Conservation (phyloP, 1,140 invertebrate species). For the Elysia chlorotica region DNA sequence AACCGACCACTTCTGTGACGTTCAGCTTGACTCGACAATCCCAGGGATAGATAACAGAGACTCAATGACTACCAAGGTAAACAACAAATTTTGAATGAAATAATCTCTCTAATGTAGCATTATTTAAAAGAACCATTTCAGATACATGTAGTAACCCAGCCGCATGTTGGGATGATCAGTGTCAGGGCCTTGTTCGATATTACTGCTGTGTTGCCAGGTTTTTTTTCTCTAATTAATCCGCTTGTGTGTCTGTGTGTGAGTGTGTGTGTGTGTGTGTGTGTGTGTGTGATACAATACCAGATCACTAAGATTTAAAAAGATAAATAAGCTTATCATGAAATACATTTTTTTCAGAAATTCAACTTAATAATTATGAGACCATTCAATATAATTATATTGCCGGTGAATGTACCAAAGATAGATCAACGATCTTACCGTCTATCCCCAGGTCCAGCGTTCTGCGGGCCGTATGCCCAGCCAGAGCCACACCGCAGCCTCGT, state of each 20-base stretch:
- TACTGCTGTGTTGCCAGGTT: no score
- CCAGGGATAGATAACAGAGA: neutral
- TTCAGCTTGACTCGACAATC: neutral
- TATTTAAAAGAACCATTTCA: neutral
- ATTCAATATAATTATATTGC: no score
- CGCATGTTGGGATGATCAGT: neutral
- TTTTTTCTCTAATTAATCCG: no score
- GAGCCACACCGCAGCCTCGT: conserved; percentile 30
- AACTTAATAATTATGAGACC: no score
- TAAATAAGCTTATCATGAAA: neutral
- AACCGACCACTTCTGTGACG: neutral
- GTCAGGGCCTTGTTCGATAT: neutral
- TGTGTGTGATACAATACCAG: neutral
- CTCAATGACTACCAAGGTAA: neutral
- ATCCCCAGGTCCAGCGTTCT: conserved; percentile 44
- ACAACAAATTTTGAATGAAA: neutral
- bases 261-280: no score
- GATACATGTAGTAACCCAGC: neutral
- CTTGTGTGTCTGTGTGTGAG: no score
- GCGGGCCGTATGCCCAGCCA: conserved; percentile 47
- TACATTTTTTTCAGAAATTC: neutral
- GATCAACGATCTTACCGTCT: no score
- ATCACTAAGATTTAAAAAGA: neutral
- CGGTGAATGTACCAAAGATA: neutral
- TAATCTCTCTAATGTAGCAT: neutral